Conservation (phyloP, 2,797 vertebrate genomes). For the Gorsachius magnificus region DNA sequence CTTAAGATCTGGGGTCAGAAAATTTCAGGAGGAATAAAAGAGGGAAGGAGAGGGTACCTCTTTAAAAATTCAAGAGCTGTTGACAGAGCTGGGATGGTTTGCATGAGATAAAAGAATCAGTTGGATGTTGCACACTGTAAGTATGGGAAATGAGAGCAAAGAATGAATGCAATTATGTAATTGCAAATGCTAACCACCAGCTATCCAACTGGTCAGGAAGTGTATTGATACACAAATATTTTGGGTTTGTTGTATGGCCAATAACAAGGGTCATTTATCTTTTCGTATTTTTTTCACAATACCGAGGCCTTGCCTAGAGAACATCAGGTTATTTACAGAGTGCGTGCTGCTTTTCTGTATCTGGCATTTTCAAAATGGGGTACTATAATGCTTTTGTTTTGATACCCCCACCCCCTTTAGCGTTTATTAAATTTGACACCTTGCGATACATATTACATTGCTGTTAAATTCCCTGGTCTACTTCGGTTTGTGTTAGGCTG, state of each 20-base stretch:
- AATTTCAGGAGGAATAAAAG: slow-evolving; percentile 53
- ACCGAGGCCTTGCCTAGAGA: not conserved
- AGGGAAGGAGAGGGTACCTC: not conserved
- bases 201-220: not conserved
- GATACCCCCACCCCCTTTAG: not conserved
- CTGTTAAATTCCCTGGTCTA: not conserved
- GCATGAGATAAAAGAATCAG: slow-evolving; percentile 46
- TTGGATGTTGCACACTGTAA: not conserved
- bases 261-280: not conserved
- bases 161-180: not conserved
- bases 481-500: not conserved
- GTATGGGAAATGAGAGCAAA: slow-evolving; percentile 10
- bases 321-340: not conserved
- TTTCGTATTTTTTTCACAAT: not conserved
- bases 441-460: not conserved
- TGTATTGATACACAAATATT: not conserved
- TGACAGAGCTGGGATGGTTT: slow-evolving; percentile 49
- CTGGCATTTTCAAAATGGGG: not conserved
- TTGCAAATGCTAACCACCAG: not conserved
- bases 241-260: not conserved
- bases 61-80: slow-evolving; percentile 63
- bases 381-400: not conserved
- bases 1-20: slow-evolving; percentile 48
- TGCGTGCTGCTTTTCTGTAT: not conserved
- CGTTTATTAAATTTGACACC: not conserved